These are phyloP conservation scores for Pseudorhombus dupliciocellatus DNA, from an alignment of 2,113 vertebrate genomes.

Conservation along the genomic window DNA sequence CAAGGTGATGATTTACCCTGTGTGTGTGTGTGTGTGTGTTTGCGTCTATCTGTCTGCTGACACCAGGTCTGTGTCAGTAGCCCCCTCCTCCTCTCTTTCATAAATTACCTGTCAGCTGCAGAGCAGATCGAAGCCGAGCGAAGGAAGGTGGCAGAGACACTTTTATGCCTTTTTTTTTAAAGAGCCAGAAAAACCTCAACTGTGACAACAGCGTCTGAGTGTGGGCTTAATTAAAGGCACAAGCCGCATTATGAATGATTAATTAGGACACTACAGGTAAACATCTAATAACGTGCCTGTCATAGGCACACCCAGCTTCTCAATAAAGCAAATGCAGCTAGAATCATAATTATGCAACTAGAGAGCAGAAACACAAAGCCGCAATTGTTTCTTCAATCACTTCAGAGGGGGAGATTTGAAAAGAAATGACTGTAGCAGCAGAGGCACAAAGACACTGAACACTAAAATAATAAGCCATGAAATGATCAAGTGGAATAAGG, in stretches of 20 bases:
- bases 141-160: conserved; percentile 40
- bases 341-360: conserved; percentile 29
- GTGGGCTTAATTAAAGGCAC: conserved; percentile 71
- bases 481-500: conserved; percentile 24
- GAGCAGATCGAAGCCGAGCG: conserved; percentile 74
- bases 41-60: conserved; percentile 45
- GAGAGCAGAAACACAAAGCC: conserved; percentile 35
- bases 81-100: conserved; percentile 56
- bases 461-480: conserved; percentile 18
- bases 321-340: conserved; percentile 21
- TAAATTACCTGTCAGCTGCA: conserved; percentile 80
- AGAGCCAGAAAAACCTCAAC: conserved; percentile 30
- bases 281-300: conserved; percentile 43
- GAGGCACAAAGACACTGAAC: conserved; percentile 8
- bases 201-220: conserved; percentile 52
- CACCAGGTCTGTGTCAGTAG: conserved; percentile 62
- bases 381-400: conserved; percentile 26
- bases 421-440: neutral
- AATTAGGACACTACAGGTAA: conserved; percentile 56
- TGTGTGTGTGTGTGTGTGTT: conserved; percentile 33
- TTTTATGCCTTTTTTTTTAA: conserved; percentile 53
- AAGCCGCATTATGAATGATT: conserved; percentile 54
- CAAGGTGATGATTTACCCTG: conserved; percentile 65
- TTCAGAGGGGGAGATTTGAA: neutral
- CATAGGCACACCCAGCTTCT: conserved; percentile 32